Evolutionary conservation across 1,140 invertebrate species (phyloP).

Genomic region (Drosophila seguyi): DNA sequence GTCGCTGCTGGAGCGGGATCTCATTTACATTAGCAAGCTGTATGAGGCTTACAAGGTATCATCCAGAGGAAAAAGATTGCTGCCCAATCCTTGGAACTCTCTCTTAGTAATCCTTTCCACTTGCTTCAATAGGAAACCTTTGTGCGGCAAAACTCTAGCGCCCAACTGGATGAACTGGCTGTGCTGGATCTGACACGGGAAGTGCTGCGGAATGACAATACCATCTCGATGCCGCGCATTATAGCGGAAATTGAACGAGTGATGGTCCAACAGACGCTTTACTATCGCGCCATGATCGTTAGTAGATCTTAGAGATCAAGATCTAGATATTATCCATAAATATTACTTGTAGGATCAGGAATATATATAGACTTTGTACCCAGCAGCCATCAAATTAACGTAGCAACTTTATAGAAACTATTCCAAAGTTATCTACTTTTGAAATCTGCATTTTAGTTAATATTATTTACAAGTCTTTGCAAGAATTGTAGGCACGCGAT

Average conservation of each 20-base stretch:
- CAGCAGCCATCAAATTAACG: neutral
- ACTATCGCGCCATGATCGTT: conserved; percentile 88
- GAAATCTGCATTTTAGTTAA: neutral
- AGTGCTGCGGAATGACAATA: conserved; percentile 86
- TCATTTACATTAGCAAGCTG: conserved; percentile 64
- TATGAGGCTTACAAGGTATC: conserved; percentile 73
- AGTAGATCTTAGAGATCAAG: too few relatives aligned
- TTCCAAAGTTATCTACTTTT: neutral
- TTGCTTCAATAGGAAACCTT: conserved; percentile 19
- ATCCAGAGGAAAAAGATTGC: neutral
- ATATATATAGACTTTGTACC: neutral
- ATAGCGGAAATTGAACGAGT: conserved; percentile 68
- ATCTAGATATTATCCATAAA: too few relatives aligned
- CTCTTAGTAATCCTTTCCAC: neutral
- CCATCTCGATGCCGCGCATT: conserved; percentile 74
- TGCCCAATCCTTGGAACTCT: neutral
- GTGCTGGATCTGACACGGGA: conserved; percentile 88
- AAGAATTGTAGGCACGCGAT: conserved; percentile 12
- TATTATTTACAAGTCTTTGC: neutral
- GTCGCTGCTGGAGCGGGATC: conserved; percentile 70
- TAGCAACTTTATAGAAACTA: neutral
- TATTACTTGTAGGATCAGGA: too few relatives aligned
- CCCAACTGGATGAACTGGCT: conserved; percentile 83
- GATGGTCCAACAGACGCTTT: conserved; percentile 87
- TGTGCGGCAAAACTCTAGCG: conserved; percentile 32